Percentiles rank a stretch among this genome's conserved stretches.
Evolutionary conservation across 2,888 invertebrate species (phyloP).

Genomic region (Pelosia muscerda): DNA sequence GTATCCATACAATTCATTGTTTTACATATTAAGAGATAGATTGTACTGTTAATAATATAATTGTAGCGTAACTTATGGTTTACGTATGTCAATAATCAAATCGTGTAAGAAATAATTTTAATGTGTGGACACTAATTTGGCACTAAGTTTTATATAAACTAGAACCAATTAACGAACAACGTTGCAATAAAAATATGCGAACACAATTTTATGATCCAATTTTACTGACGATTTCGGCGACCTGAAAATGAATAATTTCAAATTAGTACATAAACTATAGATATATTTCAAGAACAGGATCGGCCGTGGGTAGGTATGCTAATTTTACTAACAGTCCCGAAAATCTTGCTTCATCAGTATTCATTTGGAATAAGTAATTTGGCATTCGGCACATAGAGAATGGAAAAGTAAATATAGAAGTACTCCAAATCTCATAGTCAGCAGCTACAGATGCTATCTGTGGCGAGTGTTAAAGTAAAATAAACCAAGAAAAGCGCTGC

Average conservation of each 20-base stretch:
- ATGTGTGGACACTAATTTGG: constrained; percentile 72
- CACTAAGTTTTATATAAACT: constrained; percentile 74
- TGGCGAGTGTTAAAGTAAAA: too few species aligned
- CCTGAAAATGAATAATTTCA: constrained; percentile 64
- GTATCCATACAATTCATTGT: constrained; percentile 62
- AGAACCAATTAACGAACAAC: constrained; percentile 70
- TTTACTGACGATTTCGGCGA: constrained; percentile 84
- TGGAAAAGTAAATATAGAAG: too few species aligned
- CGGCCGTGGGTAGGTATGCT: too few species aligned
- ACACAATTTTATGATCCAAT: constrained; percentile 52
- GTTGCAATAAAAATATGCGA: constrained; percentile 66
- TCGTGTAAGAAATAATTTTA: constrained; percentile 54
- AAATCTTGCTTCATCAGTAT: too few species aligned
- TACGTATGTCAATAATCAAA: constrained; percentile 51
- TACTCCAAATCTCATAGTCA: too few species aligned
- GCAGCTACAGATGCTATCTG: too few species aligned
- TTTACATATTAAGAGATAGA: constrained; percentile 57
- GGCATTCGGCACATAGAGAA: too few species aligned
- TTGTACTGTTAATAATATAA: constrained; percentile 60
- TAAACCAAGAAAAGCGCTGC: too few species aligned
- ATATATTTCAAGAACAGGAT: background rate
- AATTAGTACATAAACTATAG: background rate
- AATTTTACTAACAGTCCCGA: too few species aligned
- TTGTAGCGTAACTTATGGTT: constrained; percentile 63
- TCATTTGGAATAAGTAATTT: too few species aligned